These are phyloP conservation scores for Amphiprion clarkii DNA, from an alignment of 2,797 vertebrate genomes.

Conservation along the genomic window DNA sequence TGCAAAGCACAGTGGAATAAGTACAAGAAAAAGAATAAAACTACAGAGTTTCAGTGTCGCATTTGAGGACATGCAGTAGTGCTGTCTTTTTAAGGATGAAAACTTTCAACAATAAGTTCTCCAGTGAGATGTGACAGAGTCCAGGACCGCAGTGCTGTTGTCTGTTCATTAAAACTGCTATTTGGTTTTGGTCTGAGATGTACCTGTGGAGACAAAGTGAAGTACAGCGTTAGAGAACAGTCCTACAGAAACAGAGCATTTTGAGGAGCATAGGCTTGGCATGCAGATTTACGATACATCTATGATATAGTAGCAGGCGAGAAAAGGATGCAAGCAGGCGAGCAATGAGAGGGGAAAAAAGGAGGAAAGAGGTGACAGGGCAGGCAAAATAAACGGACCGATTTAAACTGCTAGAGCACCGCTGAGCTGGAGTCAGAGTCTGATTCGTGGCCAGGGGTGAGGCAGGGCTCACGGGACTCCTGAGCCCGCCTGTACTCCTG, in stretches of 20 bases:
- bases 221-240: constrained; percentile 22
- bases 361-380: constrained; percentile 50
- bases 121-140: constrained; percentile 39
- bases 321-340: constrained; percentile 49
- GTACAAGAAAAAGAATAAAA: constrained; percentile 32
- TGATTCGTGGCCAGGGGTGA: constrained; percentile 66
- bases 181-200: constrained; percentile 63
- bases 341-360: constrained; percentile 50
- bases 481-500: constrained; percentile 83
- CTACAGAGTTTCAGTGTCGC: constrained; percentile 15
- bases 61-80: constrained; percentile 27
- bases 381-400: constrained; percentile 75
- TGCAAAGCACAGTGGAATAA: constrained; percentile 42
- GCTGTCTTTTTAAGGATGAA: constrained; percentile 23
- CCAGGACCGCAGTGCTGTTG: constrained; percentile 47
- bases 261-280: neutral
- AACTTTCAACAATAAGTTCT: constrained; percentile 22
- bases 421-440: constrained; percentile 85
- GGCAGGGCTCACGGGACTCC: constrained; percentile 74
- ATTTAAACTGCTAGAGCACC: constrained; percentile 79
- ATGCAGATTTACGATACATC: constrained; percentile 41
- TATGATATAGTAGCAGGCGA: constrained; percentile 55
- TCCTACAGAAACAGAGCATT: constrained; percentile 3
- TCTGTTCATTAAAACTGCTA: constrained; percentile 57
- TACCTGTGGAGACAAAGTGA: constrained; percentile 63